Conservation (phyloP, 2,113 vertebrate genomes). For the Acinonyx jubatus region DNA sequence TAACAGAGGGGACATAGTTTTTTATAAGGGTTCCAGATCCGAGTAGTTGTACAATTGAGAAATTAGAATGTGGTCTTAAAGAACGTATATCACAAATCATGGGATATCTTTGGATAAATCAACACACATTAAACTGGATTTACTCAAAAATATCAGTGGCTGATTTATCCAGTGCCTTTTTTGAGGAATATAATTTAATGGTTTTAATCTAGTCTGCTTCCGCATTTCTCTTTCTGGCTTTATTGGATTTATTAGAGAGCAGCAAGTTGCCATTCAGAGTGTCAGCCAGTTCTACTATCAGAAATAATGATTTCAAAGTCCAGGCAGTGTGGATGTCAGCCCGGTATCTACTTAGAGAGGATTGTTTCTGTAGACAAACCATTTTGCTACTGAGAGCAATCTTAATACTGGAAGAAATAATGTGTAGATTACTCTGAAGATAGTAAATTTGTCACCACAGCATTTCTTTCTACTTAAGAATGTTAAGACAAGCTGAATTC, state of each 20-base stretch:
- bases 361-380: neutral
- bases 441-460: neutral
- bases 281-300: neutral
- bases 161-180: conserved; percentile 63
- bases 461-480: neutral
- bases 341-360: neutral
- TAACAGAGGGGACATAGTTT: neutral
- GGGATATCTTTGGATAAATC: conserved; percentile 61
- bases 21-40: conserved; percentile 22
- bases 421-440: neutral
- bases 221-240: conserved; percentile 74
- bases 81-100: conserved; percentile 43
- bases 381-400: neutral
- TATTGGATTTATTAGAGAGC: conserved; percentile 66
- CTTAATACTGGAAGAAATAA: neutral
- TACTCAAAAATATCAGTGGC: conserved; percentile 44
- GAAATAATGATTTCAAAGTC: neutral
- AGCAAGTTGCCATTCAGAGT: conserved; percentile 55
- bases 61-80: conserved; percentile 64
- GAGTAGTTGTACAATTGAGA: conserved; percentile 72
- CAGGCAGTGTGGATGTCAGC: neutral
- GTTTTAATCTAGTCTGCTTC: conserved; percentile 55
- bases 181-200: conserved; percentile 77
- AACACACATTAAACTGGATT: conserved; percentile 71
- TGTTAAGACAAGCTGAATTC: neutral